Evolutionary conservation across 2,113 vertebrate species (phyloP).

Genomic region (Butorides virescens): DNA sequence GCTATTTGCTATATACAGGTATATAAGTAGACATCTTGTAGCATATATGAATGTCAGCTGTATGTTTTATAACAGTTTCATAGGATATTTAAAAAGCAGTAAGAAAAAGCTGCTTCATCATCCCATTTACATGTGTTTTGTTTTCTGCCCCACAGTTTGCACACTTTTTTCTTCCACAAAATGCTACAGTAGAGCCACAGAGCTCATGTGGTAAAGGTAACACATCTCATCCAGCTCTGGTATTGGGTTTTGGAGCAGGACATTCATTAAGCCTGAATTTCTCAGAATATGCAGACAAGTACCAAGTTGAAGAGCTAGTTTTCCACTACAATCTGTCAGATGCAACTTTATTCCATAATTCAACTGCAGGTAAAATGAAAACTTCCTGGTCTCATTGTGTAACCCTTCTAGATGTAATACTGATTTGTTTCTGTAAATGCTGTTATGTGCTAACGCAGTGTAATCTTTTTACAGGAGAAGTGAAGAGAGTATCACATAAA

Average conservation of each 20-base stretch:
- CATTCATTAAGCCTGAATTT: conserved; percentile 80
- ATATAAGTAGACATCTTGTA: neutral
- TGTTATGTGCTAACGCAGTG: neutral
- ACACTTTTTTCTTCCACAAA: conserved; percentile 70
- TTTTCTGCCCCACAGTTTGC: conserved; percentile 63
- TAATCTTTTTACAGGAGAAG: conserved; percentile 1
- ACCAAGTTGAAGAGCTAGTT: conserved; percentile 73
- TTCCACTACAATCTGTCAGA: conserved; percentile 88
- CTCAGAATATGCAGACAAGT: conserved; percentile 65
- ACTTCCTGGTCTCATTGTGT: neutral
- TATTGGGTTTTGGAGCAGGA: conserved; percentile 75
- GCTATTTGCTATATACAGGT: neutral
- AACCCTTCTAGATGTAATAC: neutral
- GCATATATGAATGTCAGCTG: neutral
- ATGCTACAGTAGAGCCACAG: conserved; percentile 57
- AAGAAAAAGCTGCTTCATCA: neutral
- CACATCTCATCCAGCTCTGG: conserved; percentile 55
- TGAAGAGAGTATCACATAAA: neutral
- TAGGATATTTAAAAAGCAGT: neutral
- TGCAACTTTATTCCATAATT: conserved; percentile 72
- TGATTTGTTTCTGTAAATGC: neutral
- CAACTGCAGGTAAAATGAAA: conserved; percentile 76
- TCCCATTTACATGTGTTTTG: neutral
- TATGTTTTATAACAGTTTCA: neutral
- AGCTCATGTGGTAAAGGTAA: conserved; percentile 79